Base-by-base conservation (phyloP, 1,140 invertebrate species). In the Drosophila cardini region DNA sequence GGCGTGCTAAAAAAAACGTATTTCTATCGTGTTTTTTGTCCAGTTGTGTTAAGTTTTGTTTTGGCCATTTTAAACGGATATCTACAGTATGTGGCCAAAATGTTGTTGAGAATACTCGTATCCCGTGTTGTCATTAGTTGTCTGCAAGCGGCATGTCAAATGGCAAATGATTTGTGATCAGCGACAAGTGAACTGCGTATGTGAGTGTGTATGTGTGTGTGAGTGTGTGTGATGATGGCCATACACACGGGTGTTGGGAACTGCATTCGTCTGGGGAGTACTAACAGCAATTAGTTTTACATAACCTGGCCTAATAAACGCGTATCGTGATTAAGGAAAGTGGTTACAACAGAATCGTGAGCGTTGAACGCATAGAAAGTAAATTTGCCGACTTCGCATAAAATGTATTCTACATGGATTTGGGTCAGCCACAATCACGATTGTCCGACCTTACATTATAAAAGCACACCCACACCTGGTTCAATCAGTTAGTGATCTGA, bases 141-240 rank as follows among this genome's bases (percentile, higher is more conserved):
- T 69, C 78, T 62, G 67, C 77, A 78, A 71, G 81, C 81, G 63
- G 60, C 78, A 82, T 86, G 83, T 86, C 83, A 86, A 73, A 78
- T 82, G 82, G 68, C 76, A 76, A 81, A 82, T 86, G 83, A 86
- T 86, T 86, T 86, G 83, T 86, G 60, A 53, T 26, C 36, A 30
- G 76, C 32, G 50, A 55, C 60, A 60, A 70, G 48, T 78, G 81
- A 57, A 52, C 43, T 42, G 73, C n/a, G n/a, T n/a, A n/a, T n/a
- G n/a, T n/a, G n/a, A n/a, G n/a, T n/a, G 21, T 26, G 21, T 26
- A 5, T 4, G 21, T 4, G 21, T 26, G 21, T 26, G 21, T 26
- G 21, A 2, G 21, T 2, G 21, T 21, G 21, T 72, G 13, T 18
- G 11, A 48, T 18, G 52, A 56, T 46, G 65, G 62, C 9, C 36